Conservation (phyloP, 1,140 invertebrate species). For the Orius insidiosus region DNA sequence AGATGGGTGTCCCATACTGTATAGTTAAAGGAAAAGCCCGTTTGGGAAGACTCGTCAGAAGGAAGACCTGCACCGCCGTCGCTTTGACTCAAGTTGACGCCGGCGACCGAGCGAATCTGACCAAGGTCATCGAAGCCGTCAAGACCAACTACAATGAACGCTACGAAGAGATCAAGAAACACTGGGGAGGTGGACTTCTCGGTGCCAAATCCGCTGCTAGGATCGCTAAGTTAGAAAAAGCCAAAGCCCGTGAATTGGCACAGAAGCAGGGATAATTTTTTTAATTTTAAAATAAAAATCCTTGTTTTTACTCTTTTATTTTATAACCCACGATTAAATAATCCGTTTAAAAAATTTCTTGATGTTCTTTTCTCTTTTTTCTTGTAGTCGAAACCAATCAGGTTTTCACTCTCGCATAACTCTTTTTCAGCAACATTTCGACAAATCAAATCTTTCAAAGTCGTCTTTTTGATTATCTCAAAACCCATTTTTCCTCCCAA, state of each 20-base stretch:
- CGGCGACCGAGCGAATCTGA: constrained; percentile 65
- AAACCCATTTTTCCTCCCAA: no score
- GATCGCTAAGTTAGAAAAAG: constrained; percentile 86
- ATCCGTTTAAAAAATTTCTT: no score
- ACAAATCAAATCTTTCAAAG: no score
- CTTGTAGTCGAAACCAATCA: no score
- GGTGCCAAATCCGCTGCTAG: constrained; percentile 88
- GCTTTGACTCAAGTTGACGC: constrained; percentile 72
- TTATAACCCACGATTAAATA: no score
- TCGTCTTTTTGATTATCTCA: no score
- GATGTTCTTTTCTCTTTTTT: no score
- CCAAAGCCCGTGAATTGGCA: constrained; percentile 82
- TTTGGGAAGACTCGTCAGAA: constrained; percentile 78
- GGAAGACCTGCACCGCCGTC: constrained; percentile 79
- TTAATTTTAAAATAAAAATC: constrained; percentile 3
- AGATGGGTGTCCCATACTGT: constrained; percentile 99
- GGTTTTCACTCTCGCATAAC: no score
- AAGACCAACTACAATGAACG: constrained; percentile 98
- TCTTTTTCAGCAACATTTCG: no score
- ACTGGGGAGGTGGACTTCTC: constrained; percentile 96
- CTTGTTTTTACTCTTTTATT: constrained; percentile 3
- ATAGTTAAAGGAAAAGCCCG: constrained; percentile 96
- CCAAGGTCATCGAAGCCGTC: constrained; percentile 84
- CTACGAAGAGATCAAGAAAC: constrained; percentile 86
- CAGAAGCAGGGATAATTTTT: constrained; percentile 37